phyloP scores from a whole-genome alignment of 2,113 vertebrate species.

The Cyanoliseus patagonus region DNA sequence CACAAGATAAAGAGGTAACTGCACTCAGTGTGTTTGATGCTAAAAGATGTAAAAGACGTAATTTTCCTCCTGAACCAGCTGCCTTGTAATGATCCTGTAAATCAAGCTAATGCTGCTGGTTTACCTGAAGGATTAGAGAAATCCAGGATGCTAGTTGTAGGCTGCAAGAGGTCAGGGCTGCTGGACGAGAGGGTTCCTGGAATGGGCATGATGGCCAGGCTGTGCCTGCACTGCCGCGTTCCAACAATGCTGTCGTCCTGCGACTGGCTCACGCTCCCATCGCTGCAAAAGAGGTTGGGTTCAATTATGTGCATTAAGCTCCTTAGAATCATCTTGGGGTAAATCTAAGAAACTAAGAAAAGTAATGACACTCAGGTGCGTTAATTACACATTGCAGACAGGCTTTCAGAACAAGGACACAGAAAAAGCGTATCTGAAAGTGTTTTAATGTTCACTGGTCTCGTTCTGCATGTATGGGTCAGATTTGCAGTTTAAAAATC shows the following conservation, averaged over 20 bases:
- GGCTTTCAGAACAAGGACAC: not conserved
- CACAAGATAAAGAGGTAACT: not conserved
- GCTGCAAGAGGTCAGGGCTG: slow-evolving; percentile 94
- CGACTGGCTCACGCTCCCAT: slow-evolving; percentile 89
- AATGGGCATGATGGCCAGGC: slow-evolving; percentile 94
- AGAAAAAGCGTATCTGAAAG: not conserved
- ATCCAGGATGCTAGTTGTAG: slow-evolving; percentile 87
- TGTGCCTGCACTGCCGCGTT: slow-evolving; percentile 92
- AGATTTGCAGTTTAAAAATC: not conserved
- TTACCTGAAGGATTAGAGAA: slow-evolving; percentile 95
- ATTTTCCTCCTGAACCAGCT: not conserved
- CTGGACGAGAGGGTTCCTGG: slow-evolving; percentile 92
- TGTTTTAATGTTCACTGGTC: not conserved
- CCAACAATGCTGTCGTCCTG: slow-evolving; percentile 98
- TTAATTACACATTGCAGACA: not conserved
- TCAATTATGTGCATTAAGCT: not conserved
- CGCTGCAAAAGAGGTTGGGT: slow-evolving; percentile 73
- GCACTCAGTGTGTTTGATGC: rapidly evolving
- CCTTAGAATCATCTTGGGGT: not conserved
- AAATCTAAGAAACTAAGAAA: not conserved
- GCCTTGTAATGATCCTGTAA: not conserved
- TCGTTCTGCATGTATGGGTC: not conserved
- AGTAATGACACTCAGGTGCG: not conserved
- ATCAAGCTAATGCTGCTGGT: not conserved
- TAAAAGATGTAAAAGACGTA: rapidly evolving